Evolutionary conservation across 64 coral and sea anemone genomes (phyloP), one percentile per base, ranked within the genome.

Genomic region (Montipora sp.): DNA sequence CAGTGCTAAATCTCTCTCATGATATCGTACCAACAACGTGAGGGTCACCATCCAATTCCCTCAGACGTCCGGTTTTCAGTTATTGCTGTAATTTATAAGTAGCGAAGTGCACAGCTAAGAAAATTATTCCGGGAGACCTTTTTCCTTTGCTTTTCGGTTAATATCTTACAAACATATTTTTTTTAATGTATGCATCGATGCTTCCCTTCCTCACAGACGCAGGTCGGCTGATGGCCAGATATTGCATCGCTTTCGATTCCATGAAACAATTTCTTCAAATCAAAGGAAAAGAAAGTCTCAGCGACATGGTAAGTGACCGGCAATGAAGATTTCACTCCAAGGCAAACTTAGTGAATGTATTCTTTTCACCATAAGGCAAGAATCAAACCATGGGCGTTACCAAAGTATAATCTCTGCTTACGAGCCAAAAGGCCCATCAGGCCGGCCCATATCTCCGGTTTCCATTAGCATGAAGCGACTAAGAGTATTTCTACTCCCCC

Each of bases 221-320:
- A 11, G 98, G 98, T 81, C 87, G 92, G 27, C 83, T 99, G 55
- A 99, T 99, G 98, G 98, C 98, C 5, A 89, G 98, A 57, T 99
- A 99, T 75, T 99, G 87, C 19, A 94, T 99, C 53, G 98, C 98
- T 66, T 99, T 89, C 67, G 98, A 96, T 21, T 94, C 98, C 4
- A 99, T 99, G 77, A 94, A 99, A 81, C 80, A 84, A 89, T 99
- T 99, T 53, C 88, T 92, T 68, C 65, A 78, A 44, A 77, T 99
- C 48, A 80, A 88, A 87, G 98, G 95, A 73, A 83, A 92, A 18
- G 92, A 94, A 87, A 77, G 74, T 48, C 90, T 99, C 24, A 81
- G 53, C 47, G 94, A 99, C 27, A 83, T 99, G 89, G 98, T 99
- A 71, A 87, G 92, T 59, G 13, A 21, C 47, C 24, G 9, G 60